Evolutionary conservation across 2,113 vertebrate genomes (phyloP), one percentile per base, ranked within the genome.

Genomic region (Macquaria ambigua): DNA sequence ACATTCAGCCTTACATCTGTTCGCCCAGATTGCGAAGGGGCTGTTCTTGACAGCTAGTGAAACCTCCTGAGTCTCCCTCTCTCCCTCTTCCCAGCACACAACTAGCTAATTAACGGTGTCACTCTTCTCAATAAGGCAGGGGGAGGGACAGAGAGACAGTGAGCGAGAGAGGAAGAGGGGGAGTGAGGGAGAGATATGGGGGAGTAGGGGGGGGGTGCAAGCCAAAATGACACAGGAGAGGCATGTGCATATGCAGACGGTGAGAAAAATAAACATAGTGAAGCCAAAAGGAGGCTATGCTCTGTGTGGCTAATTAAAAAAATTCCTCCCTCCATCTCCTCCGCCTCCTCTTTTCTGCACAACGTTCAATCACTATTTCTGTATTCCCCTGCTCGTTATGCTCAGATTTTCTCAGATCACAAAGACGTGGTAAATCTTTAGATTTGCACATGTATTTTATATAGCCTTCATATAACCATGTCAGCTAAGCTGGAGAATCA

Each of bases 1-100:
- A 92, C 95, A 92, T 94, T 96, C 92, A 95, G 93, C 86, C 94
- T 94, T 95, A 95, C 96, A 96, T 96, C 95, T 96, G 96, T 95
- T 94, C 88, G 81, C 90, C 92, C 95, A 96, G 95, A 96, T 96
- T 96, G 96, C 92, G 84, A 86, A 74, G 92, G 93, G 91, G 90
- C 95, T 94, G 92, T 95, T 95, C 94, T 92, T 96, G 95, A 96
- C 95, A 96, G 94, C 95, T 88, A 94, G 87, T 56, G 90, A 93
- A 95, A 90, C 93, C 95, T 95, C 95, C 93, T 25, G 94, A 95
- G 95, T 87, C 95, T 94, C 67, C 80, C 72, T 79, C 91, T 85
- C 92, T 92, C 68, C 82, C 73, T 89, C 90, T 93, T 85, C 87
- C 89, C 94, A 76, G 91, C 93, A 92, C 92, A 90, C 93, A 92